Evolutionary conservation across 2,797 vertebrate species (phyloP), one percentile per base, ranked within the genome.

Genomic region (Anguilla obscura): DNA sequence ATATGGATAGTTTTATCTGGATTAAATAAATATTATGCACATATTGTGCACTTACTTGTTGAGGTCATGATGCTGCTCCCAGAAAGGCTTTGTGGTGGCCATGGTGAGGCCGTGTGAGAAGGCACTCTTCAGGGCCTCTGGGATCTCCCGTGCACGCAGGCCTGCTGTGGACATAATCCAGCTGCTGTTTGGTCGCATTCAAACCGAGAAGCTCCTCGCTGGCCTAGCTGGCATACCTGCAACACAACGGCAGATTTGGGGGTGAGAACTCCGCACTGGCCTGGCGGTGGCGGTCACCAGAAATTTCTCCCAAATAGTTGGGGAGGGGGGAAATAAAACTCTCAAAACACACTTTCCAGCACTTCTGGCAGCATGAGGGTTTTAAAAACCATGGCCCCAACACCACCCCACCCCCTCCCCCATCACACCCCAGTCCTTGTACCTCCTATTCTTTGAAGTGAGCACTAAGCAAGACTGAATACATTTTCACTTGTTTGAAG

Each of bases 51-150:
- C 96, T 95, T 91, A 99, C 98, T 96, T 97, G 92, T 96, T 97
- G 87, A 96, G 94, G 90, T 95, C 95, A 63, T 91, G 90, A 89
- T 93, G 96, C 84, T 95, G 93, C 85, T 94, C 93, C 97, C 97
- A 99, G 94, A 94, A 95, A 88, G 93, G 93, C 92, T 96, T 96
- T 93, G 94, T 91, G 52, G 84, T 93, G 83, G 96, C 96, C 96
- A 98, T 95, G 91, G 93, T 94, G 91, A 93, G 90, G 87, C 58
- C 87, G 7, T 93, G 95, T 60, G 95, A 94, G 90, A 94, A 92
- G 40, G 92, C 92, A 0, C 91, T 93, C 89, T 95, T 96, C 90
- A 95, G 93, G 30, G 95, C 94, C 76, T 91, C 91, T 87, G 94
- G 91, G 83, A 93, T 94, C 87, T 94, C 95, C 92, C 94, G 95